Conservation (phyloP, 2,113 vertebrate genomes). For the Phainopepla nitens region DNA sequence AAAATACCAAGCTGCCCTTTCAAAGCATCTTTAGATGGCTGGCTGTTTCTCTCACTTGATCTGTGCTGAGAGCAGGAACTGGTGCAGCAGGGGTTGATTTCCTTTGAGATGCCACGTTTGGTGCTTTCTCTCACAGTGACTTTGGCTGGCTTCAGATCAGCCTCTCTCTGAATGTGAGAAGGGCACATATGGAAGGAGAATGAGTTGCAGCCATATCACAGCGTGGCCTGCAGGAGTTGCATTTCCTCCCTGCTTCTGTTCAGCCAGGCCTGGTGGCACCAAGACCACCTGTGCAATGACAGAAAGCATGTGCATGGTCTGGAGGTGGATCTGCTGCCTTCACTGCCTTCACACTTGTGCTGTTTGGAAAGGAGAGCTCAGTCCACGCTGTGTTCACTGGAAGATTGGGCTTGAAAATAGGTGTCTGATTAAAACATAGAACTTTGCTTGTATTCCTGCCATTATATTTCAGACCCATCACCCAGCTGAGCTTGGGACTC, state of each 20-base stretch:
- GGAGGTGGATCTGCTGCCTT: constrained; percentile 16
- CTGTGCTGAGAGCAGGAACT: background rate
- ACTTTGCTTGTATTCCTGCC: background rate
- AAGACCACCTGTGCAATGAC: background rate
- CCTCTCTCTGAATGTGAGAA: background rate
- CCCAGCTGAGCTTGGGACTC: background rate
- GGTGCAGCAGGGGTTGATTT: background rate
- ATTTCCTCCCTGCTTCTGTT: constrained; percentile 39
- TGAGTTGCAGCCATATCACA: background rate
- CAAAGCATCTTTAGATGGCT: background rate
- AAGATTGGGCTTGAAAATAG: background rate
- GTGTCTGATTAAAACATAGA: background rate
- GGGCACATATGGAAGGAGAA: background rate
- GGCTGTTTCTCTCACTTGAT: background rate
- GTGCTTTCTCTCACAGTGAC: background rate
- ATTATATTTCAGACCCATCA: background rate
- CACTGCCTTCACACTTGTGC: constrained; percentile 26
- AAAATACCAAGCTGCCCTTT: constrained; percentile 15
- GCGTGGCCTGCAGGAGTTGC: background rate
- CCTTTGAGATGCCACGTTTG: background rate
- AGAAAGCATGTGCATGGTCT: background rate
- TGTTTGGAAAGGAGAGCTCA: constrained; percentile 31
- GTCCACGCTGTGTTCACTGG: background rate
- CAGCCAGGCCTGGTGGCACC: constrained; percentile 7
- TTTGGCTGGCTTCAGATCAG: background rate